Evolutionary conservation across 1,140 invertebrate species (phyloP).

Genomic region (Brachionus koreanus): DNA sequence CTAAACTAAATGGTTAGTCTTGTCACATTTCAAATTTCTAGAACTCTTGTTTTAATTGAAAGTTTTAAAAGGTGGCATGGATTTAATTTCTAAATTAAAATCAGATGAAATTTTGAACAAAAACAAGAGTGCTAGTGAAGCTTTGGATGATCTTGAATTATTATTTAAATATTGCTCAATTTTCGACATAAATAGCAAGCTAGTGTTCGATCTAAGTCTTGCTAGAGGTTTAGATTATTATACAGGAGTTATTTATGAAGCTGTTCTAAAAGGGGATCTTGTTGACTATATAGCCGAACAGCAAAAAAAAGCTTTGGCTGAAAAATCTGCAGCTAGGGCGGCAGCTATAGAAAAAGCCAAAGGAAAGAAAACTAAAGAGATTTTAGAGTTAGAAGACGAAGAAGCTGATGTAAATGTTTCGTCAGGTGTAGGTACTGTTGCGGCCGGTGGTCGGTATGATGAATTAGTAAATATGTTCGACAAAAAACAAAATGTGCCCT

Average conservation of each 20-base stretch:
- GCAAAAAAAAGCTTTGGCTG: background rate
- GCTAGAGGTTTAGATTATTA: slow-evolving; percentile 98
- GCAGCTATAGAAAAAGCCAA: slow-evolving; percentile 8
- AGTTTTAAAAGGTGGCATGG: slow-evolving; percentile 49
- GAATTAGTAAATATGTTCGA: slow-evolving; percentile 97
- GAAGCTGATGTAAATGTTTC: slow-evolving; percentile 57
- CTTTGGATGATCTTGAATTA: slow-evolving; percentile 72
- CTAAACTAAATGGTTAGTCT: slow-evolving; percentile 61
- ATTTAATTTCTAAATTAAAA: slow-evolving; percentile 70
- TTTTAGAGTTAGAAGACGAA: slow-evolving; percentile 50
- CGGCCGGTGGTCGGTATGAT: slow-evolving; percentile 95
- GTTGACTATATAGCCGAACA: slow-evolving; percentile 28
- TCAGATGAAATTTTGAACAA: slow-evolving; percentile 67
- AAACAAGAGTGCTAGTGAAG: slow-evolving; percentile 61
- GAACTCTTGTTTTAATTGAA: background rate
- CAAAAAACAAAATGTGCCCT: slow-evolving; percentile 81
- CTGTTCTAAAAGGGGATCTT: slow-evolving; percentile 70
- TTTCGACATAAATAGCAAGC: slow-evolving; percentile 62
- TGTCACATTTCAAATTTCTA: background rate
- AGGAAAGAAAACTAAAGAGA: slow-evolving; percentile 44
- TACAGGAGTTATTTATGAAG: slow-evolving; percentile 97
- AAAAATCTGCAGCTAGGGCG: slow-evolving; percentile 8
- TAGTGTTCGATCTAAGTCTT: slow-evolving; percentile 84
- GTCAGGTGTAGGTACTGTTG: slow-evolving; percentile 82
- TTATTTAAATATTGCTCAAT: slow-evolving; percentile 80